Base-by-base conservation (phyloP, 1,140 invertebrate species). In the Temnothorax longispinosus region DNA sequence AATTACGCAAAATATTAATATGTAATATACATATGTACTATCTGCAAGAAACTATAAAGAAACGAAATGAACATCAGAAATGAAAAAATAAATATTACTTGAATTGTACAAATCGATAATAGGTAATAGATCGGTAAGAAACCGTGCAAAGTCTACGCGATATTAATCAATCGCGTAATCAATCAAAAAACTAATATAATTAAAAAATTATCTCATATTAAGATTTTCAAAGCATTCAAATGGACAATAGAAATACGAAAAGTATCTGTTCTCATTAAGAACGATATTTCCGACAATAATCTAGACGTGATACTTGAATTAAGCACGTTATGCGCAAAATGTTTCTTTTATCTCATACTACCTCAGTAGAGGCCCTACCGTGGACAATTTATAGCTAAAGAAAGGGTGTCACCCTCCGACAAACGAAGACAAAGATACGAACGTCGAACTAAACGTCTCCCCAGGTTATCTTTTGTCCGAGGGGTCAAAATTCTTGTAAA, bases 401-500 rank as follows among this genome's bases (percentile, higher is more conserved):
- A 82, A 91, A 85, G 85, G 64, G 88, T 86, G 89, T 60, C 75
- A 84, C 78, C 74, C 89, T 85, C 60, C 13, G 74, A 85, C 65
- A 81, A 90, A 85, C 82, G 77, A 78, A 82, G 86, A 92, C 89
- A 89, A 89, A 92, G 90, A 92, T 92, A 92, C 84, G 88, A 87
- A 89, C 87, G 91, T 91, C 92, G 92, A 93, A 92, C 89, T 90
- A 91, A 87, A 92, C 71, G 87, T 74, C 85, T 88, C 76, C 75
- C 71, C 64, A 78, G 27, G 77, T 64, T 60, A 41, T 86, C 62
- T 41, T 87, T 78, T 87, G 88, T 87, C 91, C 87, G 89, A 93
- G 93, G 93, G 93, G 93, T 94, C 93, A 94, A 93, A 94, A 93
- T 95, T 94, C 94, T 95, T 95, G 93, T 94, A 95, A 80, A 95